Conservation (phyloP, 2,888 invertebrate species). For the Brachynemurus nebulosus region DNA sequence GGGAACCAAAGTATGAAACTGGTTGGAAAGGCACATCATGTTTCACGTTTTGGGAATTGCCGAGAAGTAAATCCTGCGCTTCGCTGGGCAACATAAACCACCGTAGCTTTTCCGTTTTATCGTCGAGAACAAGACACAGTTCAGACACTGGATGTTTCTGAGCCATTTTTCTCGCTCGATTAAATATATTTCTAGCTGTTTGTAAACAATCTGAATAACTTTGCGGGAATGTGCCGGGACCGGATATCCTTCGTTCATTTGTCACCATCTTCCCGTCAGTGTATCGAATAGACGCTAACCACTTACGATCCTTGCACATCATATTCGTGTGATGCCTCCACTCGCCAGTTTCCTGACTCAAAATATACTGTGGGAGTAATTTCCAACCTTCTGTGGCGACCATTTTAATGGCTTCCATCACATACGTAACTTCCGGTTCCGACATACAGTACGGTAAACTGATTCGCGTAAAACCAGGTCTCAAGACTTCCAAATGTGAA, state of each 20-base stretch:
- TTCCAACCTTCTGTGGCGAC: conserved; percentile 84
- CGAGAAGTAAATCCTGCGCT: conserved; percentile 60
- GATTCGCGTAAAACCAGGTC: conserved; percentile 77
- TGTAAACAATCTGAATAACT: conserved; percentile 64
- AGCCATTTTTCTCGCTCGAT: conserved; percentile 60
- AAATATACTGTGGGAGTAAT: conserved; percentile 70
- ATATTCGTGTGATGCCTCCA: conserved; percentile 76
- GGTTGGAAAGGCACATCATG: conserved; percentile 65
- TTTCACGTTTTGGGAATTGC: conserved; percentile 61
- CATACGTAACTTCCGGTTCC: conserved; percentile 64
- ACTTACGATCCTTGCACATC: conserved; percentile 67
- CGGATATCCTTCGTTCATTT: conserved; percentile 55
- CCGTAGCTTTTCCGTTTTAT: conserved; percentile 51
- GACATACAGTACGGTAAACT: conserved; percentile 77
- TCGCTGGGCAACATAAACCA: conserved; percentile 88
- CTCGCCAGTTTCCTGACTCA: conserved; percentile 80
- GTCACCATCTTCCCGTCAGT: conserved; percentile 61
- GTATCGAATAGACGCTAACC: conserved; percentile 64
- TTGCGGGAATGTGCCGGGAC: conserved; percentile 57
- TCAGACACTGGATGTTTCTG: conserved; percentile 61
- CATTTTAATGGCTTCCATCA: conserved; percentile 72
- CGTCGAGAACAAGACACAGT: conserved; percentile 56
- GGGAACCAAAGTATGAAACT: conserved; percentile 34
- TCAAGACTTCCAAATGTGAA: conserved; percentile 51
- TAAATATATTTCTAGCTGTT: conserved; percentile 64